Percentiles rank a stretch among this genome's conserved stretches.
These are phyloP conservation scores for Acleris literana DNA, from an alignment of 2,888 invertebrate genomes.

Conservation along the genomic window DNA sequence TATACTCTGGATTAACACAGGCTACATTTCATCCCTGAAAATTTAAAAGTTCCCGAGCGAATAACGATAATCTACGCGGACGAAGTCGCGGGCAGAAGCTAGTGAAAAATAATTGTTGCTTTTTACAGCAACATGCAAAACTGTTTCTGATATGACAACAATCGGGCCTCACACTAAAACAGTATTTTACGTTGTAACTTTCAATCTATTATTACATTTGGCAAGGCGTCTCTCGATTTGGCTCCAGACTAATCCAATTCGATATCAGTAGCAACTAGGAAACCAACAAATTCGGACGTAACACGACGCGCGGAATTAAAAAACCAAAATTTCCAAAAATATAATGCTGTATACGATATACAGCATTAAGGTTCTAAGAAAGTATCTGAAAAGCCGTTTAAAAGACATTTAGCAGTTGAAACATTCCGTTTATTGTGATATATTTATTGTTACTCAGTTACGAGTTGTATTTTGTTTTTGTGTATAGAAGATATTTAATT, in stretches of 20 bases:
- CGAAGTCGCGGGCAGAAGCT: too few species aligned
- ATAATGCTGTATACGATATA: conserved; percentile 72
- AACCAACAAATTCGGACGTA: conserved; percentile 48
- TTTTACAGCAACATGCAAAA: too few species aligned
- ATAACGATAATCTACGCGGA: too few species aligned
- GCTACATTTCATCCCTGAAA: too few species aligned
- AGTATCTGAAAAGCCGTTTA: conserved; percentile 57
- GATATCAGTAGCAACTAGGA: conserved; percentile 53
- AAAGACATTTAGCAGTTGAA: conserved; percentile 45
- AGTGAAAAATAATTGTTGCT: too few species aligned
- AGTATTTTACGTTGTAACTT: conserved; percentile 31
- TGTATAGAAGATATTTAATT: conserved; percentile 41
- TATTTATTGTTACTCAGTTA: conserved; percentile 46
- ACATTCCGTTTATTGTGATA: conserved; percentile 69
- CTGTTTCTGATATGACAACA: conserved; percentile 15
- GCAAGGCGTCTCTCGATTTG: conserved; percentile 56
- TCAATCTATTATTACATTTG: conserved; percentile 64
- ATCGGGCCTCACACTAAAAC: conserved; percentile 32
- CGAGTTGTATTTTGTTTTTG: conserved; percentile 48
- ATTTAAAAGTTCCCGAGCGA: too few species aligned
- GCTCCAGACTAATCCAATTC: conserved; percentile 49
- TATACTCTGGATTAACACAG: too few species aligned
- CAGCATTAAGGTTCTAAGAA: conserved; percentile 63
- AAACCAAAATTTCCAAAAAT: conserved; percentile 43
- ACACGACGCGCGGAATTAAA: conserved; percentile 33